Conservation (phyloP, 2,113 vertebrate genomes). For the Archilochus colubris region DNA sequence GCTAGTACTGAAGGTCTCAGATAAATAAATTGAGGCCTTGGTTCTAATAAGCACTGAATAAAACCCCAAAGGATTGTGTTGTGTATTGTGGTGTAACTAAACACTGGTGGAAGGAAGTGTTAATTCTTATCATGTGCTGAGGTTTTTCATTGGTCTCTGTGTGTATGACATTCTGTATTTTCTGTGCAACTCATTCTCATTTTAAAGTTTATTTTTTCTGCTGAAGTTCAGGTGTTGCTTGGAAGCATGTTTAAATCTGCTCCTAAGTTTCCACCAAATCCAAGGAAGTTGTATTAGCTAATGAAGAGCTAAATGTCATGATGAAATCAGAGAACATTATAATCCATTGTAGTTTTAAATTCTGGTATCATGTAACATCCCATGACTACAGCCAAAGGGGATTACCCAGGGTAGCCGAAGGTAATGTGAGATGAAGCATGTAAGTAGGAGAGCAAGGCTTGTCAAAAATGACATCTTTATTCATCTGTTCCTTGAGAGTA, state of each 20-base stretch:
- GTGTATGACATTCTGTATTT: accelerated
- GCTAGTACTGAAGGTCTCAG: neutral
- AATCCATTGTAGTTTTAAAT: neutral
- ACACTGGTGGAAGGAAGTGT: neutral
- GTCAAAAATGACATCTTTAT: neutral
- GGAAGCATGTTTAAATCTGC: neutral
- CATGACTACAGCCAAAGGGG: neutral
- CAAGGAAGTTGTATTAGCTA: neutral
- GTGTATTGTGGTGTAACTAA: neutral
- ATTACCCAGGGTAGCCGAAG: neutral
- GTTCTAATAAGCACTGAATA: neutral
- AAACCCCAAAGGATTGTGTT: neutral
- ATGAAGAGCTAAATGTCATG: neutral
- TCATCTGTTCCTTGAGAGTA: neutral
- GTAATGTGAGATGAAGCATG: accelerated
- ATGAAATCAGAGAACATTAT: neutral
- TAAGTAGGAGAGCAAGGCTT: neutral
- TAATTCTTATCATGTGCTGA: neutral
- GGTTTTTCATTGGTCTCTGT: neutral
- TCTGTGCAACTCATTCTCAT: neutral
- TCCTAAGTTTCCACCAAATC: neutral
- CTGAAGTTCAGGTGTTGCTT: accelerated
- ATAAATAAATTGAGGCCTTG: neutral
- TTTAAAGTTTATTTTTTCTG: accelerated
- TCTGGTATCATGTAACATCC: neutral